phyloP scores from a whole-genome alignment of 1,140 invertebrate genomes.

The Campoletis sonorensis region DNA sequence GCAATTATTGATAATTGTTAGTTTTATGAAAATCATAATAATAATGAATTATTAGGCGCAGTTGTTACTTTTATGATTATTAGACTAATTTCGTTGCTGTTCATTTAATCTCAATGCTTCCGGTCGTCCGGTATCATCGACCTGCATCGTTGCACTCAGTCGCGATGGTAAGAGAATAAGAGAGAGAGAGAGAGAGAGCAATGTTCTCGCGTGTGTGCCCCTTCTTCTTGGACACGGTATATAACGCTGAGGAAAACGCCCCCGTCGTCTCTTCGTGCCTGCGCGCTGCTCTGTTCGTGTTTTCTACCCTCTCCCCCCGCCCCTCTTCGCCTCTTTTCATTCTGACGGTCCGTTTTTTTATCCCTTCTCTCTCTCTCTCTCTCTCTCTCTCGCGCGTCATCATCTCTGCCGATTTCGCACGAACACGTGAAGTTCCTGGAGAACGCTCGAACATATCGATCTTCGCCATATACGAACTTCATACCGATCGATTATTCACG shows the following conservation, averaged over 20 bases:
- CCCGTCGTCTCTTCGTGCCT: background rate
- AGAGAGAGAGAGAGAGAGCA: background rate
- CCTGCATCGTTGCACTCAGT: constrained; percentile 1
- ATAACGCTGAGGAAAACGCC: constrained; percentile 7
- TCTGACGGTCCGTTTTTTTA: too few species aligned
- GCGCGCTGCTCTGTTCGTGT: background rate
- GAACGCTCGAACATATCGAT: too few species aligned
- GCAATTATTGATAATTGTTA: background rate
- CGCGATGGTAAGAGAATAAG: background rate
- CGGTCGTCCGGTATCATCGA: constrained; percentile 21
- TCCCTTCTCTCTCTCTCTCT: too few species aligned
- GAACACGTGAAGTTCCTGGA: too few species aligned
- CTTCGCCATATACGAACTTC: too few species aligned
- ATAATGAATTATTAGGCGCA: background rate
- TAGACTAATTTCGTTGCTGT: background rate
- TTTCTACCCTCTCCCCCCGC: too few species aligned
- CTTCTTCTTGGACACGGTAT: constrained; percentile 4
- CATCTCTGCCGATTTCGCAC: too few species aligned
- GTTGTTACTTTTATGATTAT: background rate
- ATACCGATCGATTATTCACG: too few species aligned
- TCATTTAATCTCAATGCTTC: constrained; percentile 15
- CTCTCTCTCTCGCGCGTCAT: background rate
- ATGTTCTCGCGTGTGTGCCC: background rate
- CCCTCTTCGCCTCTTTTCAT: too few species aligned
- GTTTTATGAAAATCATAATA: background rate